Conservation (phyloP, 2,113 vertebrate genomes). For the Anser cygnoides region DNA sequence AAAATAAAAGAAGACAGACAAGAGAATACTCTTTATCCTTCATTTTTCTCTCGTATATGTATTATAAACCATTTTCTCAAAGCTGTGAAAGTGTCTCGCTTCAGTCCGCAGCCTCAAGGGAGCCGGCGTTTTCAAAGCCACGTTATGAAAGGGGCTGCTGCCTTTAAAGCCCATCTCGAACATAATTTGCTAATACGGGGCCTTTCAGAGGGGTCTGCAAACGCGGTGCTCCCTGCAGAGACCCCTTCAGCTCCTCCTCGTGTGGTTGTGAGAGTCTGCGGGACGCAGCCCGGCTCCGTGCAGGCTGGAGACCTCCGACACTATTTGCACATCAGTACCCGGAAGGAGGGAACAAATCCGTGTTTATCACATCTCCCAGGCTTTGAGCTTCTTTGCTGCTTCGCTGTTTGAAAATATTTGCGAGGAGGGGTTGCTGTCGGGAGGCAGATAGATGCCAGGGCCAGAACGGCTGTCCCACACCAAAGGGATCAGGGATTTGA, state of each 20-base stretch:
- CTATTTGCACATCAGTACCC: background rate
- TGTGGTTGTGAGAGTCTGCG: background rate
- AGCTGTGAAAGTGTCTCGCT: constrained; percentile 1
- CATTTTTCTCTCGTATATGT: background rate
- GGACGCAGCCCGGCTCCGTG: background rate
- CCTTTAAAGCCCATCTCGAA: constrained; percentile 44
- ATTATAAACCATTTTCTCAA: constrained; percentile 26
- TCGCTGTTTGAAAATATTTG: fast-evolving
- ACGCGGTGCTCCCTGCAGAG: background rate
- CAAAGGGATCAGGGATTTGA: background rate
- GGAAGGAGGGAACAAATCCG: background rate
- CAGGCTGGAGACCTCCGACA: background rate
- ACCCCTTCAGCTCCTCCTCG: background rate
- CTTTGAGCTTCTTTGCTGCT: background rate
- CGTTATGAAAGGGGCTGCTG: background rate
- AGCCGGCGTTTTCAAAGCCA: constrained; percentile 41
- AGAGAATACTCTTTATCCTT: constrained; percentile 47
- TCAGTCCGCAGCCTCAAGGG: background rate
- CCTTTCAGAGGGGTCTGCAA: background rate
- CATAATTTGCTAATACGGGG: background rate
- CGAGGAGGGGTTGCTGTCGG: background rate
- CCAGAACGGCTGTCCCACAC: background rate
- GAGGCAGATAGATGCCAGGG: background rate
- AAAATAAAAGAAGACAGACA: background rate
- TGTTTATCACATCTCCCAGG: background rate